Evolutionary conservation across 2,113 vertebrate species (phyloP), one percentile per base, ranked within the genome.

Genomic region (Spheniscus mendiculus): DNA sequence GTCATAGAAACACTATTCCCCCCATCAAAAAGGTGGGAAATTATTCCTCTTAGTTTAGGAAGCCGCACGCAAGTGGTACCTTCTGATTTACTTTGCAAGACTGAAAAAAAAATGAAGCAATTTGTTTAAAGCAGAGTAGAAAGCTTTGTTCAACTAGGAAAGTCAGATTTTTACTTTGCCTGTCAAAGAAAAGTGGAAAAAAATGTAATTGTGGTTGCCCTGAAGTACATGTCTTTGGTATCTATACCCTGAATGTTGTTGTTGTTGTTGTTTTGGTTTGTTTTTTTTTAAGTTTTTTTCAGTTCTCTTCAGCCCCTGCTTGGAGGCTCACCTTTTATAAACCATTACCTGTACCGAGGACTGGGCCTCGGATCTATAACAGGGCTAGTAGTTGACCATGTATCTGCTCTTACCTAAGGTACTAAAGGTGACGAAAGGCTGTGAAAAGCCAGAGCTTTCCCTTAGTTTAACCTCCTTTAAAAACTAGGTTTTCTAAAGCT

Each of bases 351-450:
- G 1, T 17, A 3, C 11, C 8, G 17, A 76, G 19, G 29, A 12
- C 19, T 63, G 44, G 12, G 10, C 44, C 55, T 65, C 0, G 0
- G 11, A 32, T 66, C 12, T 18, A 0, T 27, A 45, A 29, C 1
- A n/a, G 10, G 7, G 23, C 8, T 10, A 27, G 8, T 17, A 16
- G 27, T 36, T 36, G 56, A 40, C 21, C 17, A 2, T 4, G 3
- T 71, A 8, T 50, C 40, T 55, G 9, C 25, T 62, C 29, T 74
- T 85, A 36, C 7, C 15, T 15, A 4, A 58, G 30, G 34, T 36
- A n/a, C 20, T 53, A 55, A 65, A 81, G 30, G 27, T 66, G 42
- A 38, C 10, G 6, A 74, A 70, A 47, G 9, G 27, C 12, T 69
- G 65, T 77, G 36, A 81, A 44, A 85, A 59, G 8, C 23, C 13